These are phyloP conservation scores for Conomelus anceps DNA, from an alignment of 2,888 invertebrate genomes.

Conservation along the genomic window DNA sequence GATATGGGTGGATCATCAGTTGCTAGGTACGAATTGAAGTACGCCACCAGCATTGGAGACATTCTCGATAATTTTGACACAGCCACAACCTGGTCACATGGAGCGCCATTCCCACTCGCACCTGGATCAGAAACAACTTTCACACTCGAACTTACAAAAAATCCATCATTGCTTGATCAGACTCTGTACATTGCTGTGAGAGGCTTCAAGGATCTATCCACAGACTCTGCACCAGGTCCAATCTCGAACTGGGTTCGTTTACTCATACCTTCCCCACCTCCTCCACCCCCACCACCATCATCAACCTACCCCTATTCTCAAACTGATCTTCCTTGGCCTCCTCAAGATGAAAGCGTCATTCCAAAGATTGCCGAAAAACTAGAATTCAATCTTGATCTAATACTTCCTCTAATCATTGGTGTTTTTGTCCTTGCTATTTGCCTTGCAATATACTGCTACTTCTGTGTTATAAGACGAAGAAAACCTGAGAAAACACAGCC, in stretches of 20 bases:
- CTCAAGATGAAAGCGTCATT: slow-evolving; percentile 39
- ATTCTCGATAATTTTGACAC: slow-evolving; percentile 34
- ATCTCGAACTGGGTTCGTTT: slow-evolving; percentile 51
- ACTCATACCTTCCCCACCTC: slow-evolving; percentile 47
- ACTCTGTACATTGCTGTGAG: slow-evolving; percentile 49
- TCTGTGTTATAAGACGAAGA: slow-evolving; percentile 45
- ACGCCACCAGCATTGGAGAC: slow-evolving; percentile 41
- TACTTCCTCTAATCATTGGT: slow-evolving; percentile 47
- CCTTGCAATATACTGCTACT: slow-evolving; percentile 45
- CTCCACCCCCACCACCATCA: slow-evolving; percentile 45
- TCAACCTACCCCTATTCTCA: slow-evolving; percentile 35
- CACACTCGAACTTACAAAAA: slow-evolving; percentile 45
- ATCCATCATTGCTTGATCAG: slow-evolving; percentile 45
- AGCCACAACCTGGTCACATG: slow-evolving; percentile 44
- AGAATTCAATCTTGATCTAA: slow-evolving; percentile 45
- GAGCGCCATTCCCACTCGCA: slow-evolving; percentile 44
- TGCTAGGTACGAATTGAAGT: slow-evolving; percentile 49
- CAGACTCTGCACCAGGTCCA: slow-evolving; percentile 42
- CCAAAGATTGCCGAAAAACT: slow-evolving; percentile 43
- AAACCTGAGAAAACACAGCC: slow-evolving; percentile 32
- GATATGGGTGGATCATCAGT: slow-evolving; percentile 50
- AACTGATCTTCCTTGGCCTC: slow-evolving; percentile 42
- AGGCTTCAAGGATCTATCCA: slow-evolving; percentile 44
- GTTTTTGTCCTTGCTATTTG: slow-evolving; percentile 44
- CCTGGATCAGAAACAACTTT: slow-evolving; percentile 50